Percentiles rank a stretch among this genome's conserved stretches.
Conservation (phyloP, 2,113 vertebrate species). For the Tautogolabrus adspersus region DNA sequence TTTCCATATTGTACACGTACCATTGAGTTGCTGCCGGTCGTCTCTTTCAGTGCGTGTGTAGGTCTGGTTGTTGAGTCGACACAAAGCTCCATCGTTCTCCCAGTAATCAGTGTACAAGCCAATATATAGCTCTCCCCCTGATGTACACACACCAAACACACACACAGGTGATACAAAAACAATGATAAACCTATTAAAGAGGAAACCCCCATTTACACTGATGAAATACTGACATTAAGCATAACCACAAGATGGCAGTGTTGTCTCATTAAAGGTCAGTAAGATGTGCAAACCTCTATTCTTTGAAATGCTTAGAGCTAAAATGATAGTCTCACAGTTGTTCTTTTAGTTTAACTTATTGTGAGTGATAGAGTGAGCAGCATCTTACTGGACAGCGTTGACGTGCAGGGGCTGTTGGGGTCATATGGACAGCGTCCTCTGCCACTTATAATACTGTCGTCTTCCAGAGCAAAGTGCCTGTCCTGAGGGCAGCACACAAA, state of each 20-base stretch:
- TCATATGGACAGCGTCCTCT: constrained; percentile 94
- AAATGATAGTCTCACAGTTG: background rate
- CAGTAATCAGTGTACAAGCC: constrained; percentile 96
- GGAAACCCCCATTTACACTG: background rate
- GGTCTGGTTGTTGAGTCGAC: constrained; percentile 85
- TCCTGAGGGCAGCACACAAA: constrained; percentile 76
- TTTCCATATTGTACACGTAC: constrained; percentile 71
- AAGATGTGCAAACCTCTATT: background rate
- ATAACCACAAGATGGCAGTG: constrained; percentile 73
- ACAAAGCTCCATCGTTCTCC: constrained; percentile 93
- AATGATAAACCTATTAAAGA: background rate
- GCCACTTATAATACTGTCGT: constrained; percentile 87
- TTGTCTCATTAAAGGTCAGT: constrained; percentile 16
- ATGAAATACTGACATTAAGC: background rate
- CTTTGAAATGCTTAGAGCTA: background rate
- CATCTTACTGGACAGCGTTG: constrained; percentile 90
- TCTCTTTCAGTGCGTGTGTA: constrained; percentile 92
- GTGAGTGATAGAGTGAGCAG: background rate
- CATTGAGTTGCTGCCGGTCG: constrained; percentile 90
- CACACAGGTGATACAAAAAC: background rate
- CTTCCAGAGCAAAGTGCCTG: constrained; percentile 88
- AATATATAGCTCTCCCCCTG: constrained; percentile 90
- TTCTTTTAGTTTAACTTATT: background rate
- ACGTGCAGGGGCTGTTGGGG: constrained; percentile 90
- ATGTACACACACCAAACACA: background rate